Evolutionary conservation across 2,797 vertebrate species (phyloP), one percentile per base, ranked within the genome.

Genomic region (Acropternis orthonyx): DNA sequence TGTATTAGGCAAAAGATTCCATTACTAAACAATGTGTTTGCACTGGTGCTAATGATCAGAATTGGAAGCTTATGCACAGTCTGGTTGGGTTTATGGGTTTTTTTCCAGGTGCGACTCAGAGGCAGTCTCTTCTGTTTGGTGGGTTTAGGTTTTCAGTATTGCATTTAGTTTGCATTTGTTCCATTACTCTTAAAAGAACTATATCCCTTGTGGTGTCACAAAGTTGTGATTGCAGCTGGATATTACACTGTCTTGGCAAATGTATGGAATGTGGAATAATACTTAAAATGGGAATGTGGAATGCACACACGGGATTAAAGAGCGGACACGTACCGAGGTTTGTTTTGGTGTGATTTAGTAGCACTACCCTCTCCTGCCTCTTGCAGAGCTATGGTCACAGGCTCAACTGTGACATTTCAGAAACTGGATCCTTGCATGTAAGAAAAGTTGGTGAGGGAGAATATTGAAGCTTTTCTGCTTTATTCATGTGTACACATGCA

Each of bases 321-420:
- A 59, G 18, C 0, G 1, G 32, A 39, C 5, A 1, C 2, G 1
- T 41, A 36, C 2, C 34, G 52, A 73, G 15, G 49, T 68, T 83
- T 73, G 36, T 43, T 90, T 90, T 74, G 46, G 58, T 65, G 67
- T 69, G 46, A 52, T 78, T 75, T 63, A 63, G 39, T 37, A 77
- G 51, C 0, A 0, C 9, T 1, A 2, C 13, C 13, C 26, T 63
- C 32, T 71, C 6, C 66, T 80, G 51, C 46, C 61, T 73, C 44
- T 63, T 55, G 58, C 77, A 54, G 59, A 61, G 10, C 46, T 27
- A 17, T n/a, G 41, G 52, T 46, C 41, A 28, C 62, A 62, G 55
- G 23, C 63, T 77, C 48, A 52, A 9, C 34, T 58, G 56, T 2
- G 0, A 18, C 1, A 0, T 93, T 92, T 66, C 65, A 46, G 51